phyloP scores from a whole-genome alignment of 2,797 vertebrate species.

The Enteromius unitaeniatus region DNA sequence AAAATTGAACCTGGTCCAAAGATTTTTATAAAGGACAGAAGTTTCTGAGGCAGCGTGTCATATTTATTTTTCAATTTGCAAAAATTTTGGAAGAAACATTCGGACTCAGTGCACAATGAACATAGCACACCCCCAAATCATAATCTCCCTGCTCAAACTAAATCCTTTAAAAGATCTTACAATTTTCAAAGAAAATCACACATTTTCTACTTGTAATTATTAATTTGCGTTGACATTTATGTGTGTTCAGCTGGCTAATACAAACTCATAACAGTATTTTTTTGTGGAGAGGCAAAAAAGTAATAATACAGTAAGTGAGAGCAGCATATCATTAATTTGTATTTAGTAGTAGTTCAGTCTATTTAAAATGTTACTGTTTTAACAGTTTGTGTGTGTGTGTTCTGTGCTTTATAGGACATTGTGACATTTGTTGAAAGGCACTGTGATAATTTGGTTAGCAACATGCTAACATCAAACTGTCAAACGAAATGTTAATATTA shows the following conservation, averaged over 20 bases:
- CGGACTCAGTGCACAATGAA: too few relatives aligned
- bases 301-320: not conserved
- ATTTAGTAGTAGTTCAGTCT: not conserved
- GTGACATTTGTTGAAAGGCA: conserved; percentile 1
- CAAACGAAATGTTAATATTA: not conserved
- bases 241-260: not conserved
- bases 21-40: too few relatives aligned
- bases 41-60: too few relatives aligned
- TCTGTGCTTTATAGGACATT: not conserved
- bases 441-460: not conserved
- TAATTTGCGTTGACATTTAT: not conserved
- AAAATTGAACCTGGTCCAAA: too few relatives aligned
- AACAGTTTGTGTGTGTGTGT: not conserved
- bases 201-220: not conserved
- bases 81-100: too few relatives aligned
- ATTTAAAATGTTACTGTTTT: not conserved
- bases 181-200: too few relatives aligned
- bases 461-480: not conserved
- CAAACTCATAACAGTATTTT: not conserved
- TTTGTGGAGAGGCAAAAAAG: not conserved
- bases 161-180: too few relatives aligned
- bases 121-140: not conserved
- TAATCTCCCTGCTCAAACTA: not conserved
- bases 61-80: too few relatives aligned
- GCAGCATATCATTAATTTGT: not conserved